These are phyloP conservation scores for Telmatherina bonti DNA, from an alignment of 2,797 vertebrate genomes.

Conservation along the genomic window DNA sequence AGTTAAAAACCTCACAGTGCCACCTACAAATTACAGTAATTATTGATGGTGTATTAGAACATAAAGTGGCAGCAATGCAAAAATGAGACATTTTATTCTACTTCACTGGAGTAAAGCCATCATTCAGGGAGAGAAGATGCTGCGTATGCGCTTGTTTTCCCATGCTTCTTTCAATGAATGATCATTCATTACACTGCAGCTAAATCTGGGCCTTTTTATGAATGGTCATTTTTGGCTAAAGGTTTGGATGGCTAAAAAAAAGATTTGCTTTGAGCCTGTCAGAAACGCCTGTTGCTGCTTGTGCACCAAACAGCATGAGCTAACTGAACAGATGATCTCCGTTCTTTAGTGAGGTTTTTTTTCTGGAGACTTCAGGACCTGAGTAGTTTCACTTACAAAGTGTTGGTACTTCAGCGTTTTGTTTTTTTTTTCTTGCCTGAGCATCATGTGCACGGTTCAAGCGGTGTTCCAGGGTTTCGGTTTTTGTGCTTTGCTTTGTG, in stretches of 20 bases:
- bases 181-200: conserved; percentile 17
- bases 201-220: neutral
- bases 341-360: conserved; percentile 1
- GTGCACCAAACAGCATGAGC: conserved; percentile 21
- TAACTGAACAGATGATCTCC: neutral
- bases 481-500: conserved; percentile 50
- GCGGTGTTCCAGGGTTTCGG: conserved; percentile 20
- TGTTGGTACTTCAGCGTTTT: conserved; percentile 1
- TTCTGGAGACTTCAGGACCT: conserved; percentile 5
- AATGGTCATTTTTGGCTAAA: conserved; percentile 8
- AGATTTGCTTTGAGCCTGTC: conserved; percentile 15
- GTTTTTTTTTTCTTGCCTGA: conserved; percentile 16
- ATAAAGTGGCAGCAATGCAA: conserved; percentile 22
- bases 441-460: conserved; percentile 32
- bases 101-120: conserved; percentile 26
- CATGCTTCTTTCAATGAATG: conserved; percentile 11
- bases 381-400: conserved; percentile 3
- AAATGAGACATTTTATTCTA: conserved; percentile 1
- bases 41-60: conserved; percentile 1
- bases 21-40: neutral
- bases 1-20: neutral
- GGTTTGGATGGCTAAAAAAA: conserved; percentile 8
- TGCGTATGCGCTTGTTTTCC: conserved; percentile 16
- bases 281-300: conserved; percentile 30
- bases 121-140: conserved; percentile 15